Evolutionary conservation across 2,797 vertebrate genomes (phyloP).

Genomic region (Neoniphon sammara): DNA sequence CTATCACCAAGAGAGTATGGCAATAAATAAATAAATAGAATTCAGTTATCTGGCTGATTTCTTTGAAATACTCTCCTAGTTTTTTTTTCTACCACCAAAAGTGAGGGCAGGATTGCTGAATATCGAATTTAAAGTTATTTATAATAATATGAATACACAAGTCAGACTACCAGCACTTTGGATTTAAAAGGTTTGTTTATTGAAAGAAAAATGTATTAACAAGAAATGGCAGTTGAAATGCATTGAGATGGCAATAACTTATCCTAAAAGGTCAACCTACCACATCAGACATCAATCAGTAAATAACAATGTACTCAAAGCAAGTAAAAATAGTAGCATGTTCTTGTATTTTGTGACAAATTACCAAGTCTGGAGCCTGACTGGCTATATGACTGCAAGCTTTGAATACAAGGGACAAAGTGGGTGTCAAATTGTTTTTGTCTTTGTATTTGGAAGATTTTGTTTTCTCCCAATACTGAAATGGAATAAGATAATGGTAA

Average conservation of each 20-base stretch:
- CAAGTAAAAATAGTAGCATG: conserved; percentile 55
- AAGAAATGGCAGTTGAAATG: conserved; percentile 47
- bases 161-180: neutral
- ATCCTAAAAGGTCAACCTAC: conserved; percentile 5
- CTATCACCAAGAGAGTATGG: too few species aligned
- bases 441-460: conserved; percentile 2
- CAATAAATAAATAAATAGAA: too few species aligned
- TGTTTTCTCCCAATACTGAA: neutral
- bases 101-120: neutral
- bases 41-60: too few species aligned
- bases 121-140: neutral
- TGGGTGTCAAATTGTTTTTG: neutral
- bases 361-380: neutral
- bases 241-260: conserved; percentile 26
- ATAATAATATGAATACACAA: neutral
- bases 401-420: neutral
- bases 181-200: conserved; percentile 52
- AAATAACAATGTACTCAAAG: conserved; percentile 10
- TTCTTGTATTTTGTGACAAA: conserved; percentile 13
- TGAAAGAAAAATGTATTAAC: conserved; percentile 49
- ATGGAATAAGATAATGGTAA: neutral
- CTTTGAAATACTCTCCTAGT: too few species aligned
- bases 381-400: neutral
- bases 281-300: conserved; percentile 9
- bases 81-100: too few species aligned